Percentiles rank a stretch among this genome's conserved stretches.
Evolutionary conservation across 2,888 invertebrate genomes (phyloP).

Genomic region (Nudaria mundana): DNA sequence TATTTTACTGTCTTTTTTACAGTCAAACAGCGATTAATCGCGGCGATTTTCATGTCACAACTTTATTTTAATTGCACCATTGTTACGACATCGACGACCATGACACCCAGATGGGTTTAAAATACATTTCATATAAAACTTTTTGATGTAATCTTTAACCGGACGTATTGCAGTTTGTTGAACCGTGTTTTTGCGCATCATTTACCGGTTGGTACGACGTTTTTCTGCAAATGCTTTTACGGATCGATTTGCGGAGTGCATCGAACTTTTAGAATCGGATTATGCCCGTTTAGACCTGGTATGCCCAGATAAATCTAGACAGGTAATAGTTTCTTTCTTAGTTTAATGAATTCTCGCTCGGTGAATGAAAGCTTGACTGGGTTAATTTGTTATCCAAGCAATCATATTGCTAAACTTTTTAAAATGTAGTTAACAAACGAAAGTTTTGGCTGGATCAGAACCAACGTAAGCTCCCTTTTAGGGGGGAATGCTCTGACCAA

Average conservation of each 20-base stretch:
- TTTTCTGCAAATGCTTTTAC: conserved; percentile 44
- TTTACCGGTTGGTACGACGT: conserved; percentile 49
- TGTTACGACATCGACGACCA: conserved; percentile 35
- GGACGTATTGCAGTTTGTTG: conserved; percentile 52
- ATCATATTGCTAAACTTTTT: too few species aligned
- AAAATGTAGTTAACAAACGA: too few species aligned
- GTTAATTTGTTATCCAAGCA: too few species aligned
- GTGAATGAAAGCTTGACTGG: not conserved
- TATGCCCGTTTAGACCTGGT: not conserved
- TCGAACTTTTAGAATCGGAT: conserved; percentile 33
- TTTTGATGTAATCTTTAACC: conserved; percentile 1
- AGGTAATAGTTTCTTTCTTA: not conserved
- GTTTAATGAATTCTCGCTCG: not conserved
- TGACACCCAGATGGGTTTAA: too few species aligned
- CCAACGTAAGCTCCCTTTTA: too few species aligned
- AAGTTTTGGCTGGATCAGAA: too few species aligned
- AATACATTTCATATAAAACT: not conserved
- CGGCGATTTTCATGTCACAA: conserved; percentile 18
- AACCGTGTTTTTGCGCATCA: conserved; percentile 59
- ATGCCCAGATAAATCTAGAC: not conserved
- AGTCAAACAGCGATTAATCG: conserved; percentile 24
- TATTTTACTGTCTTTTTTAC: conserved; percentile 30
- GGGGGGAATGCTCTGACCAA: too few species aligned
- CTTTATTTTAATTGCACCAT: conserved; percentile 37
- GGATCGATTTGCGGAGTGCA: conserved; percentile 43